Evolutionary conservation across 2,888 invertebrate genomes (phyloP).

Genomic region (Baccha elongata): DNA sequence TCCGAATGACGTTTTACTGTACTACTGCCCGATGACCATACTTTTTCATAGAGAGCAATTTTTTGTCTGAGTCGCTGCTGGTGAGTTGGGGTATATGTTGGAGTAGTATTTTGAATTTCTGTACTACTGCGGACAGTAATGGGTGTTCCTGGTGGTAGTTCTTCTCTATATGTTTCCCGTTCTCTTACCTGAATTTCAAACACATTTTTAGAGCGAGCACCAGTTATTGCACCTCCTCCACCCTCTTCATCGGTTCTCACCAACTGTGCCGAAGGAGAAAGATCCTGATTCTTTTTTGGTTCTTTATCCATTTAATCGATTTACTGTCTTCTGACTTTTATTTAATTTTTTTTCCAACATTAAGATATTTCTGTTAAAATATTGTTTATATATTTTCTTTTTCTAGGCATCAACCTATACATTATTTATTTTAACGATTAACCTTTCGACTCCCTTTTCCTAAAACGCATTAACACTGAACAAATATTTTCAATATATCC

Average conservation of each 20-base stretch:
- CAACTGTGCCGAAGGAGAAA: slow-evolving; percentile 70
- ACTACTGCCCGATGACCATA: slow-evolving; percentile 85
- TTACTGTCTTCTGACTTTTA: slow-evolving; percentile 23
- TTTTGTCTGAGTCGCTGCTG: slow-evolving; percentile 86
- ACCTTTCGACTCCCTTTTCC: slow-evolving; percentile 8
- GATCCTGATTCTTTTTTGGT: slow-evolving; percentile 78
- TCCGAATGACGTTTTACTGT: slow-evolving; percentile 78
- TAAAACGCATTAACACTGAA: neutral
- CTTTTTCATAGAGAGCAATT: slow-evolving; percentile 91
- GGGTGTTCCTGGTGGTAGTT: slow-evolving; percentile 16
- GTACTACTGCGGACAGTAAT: slow-evolving; percentile 54
- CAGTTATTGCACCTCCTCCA: slow-evolving; percentile 72
- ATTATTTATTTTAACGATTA: neutral
- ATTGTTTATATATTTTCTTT: neutral
- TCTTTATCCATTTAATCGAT: slow-evolving; percentile 79
- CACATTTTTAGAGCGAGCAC: slow-evolving; percentile 77
- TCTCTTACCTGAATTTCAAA: slow-evolving; percentile 75
- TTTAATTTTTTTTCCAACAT: slow-evolving; percentile 7
- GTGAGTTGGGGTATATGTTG: slow-evolving; percentile 74
- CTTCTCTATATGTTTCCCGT: slow-evolving; percentile 50
- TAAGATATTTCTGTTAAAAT: neutral
- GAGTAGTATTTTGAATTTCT: slow-evolving; percentile 71
- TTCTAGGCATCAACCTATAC: too few species aligned
- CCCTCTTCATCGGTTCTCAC: slow-evolving; percentile 54
- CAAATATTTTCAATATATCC: slow-evolving; percentile 10